Base-by-base conservation (phyloP, 1,140 invertebrate species). In the Bombus pascuorum region DNA sequence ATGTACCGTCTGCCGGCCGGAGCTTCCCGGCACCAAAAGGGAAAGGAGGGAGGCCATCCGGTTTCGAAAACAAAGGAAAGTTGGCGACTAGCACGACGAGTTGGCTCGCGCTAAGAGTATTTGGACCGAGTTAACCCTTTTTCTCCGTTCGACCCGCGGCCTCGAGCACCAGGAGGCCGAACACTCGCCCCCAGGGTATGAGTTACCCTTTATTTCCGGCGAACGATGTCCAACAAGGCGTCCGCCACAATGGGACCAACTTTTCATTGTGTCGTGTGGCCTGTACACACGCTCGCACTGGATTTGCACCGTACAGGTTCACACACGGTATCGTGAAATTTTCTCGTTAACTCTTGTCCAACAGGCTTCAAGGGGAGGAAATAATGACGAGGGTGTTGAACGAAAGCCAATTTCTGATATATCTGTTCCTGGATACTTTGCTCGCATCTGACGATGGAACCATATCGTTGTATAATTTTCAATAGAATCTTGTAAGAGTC, bases 231-330 rank as follows among this genome's bases (percentile, higher is more conserved):
- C 91, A 89, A 92, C 92, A 83, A 86, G 87, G 87, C 91, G 88
- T 90, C 83, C 87, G 80, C 82, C 86, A 93, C 93, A 94, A 94
- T 93, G 89, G 92, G 81, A 87, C 89, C 91, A 93, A 94, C 91
- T 94, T 94, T 93, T 90, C 88, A 94, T 94, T 94, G 93, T 94
- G 90, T 92, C 85, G 86, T 75, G 81, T 87, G 65, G 80, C 86
- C 81, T 39, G 84, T 22, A 37, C 79, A 85, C 86, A 85, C 79
- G 85, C 80, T 74, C 78, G 32, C 70, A 13, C 47, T 25, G 74
- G 28, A 68, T 68, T 44, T 57, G 47, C 44, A 62, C 73, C 34
- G 44, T 78, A 25, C 68, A 84, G 68, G 37, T 72, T 47, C 53
- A 84, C 80, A 65, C 78, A 73, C 84, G 77, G 47, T 76, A 68